Evolutionary conservation across 2,888 invertebrate genomes (phyloP).

Genomic region (Neria commutata): DNA sequence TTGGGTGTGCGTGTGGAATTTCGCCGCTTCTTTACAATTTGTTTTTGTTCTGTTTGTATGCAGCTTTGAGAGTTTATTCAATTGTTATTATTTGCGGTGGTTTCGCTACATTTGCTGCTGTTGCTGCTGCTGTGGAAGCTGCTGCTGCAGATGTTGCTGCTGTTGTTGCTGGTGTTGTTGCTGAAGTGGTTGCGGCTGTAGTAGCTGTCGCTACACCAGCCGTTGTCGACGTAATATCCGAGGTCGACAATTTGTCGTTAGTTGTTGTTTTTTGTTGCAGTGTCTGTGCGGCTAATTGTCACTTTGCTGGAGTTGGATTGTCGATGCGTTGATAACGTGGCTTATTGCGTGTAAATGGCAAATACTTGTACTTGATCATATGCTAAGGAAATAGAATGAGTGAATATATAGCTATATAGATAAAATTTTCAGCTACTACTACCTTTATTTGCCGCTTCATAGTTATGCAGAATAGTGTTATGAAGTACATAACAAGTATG

Average conservation of each 20-base stretch:
- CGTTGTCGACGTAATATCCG: constrained; percentile 42
- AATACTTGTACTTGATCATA: constrained; percentile 99
- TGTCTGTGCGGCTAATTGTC: constrained; percentile 65
- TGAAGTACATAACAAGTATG: constrained; percentile 99
- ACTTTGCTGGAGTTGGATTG: constrained; percentile 59
- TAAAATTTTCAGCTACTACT: constrained; percentile 51
- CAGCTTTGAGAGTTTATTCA: constrained; percentile 47
- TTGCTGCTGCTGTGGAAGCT: constrained; percentile 33
- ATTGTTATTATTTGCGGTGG: constrained; percentile 60
- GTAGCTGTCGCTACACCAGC: constrained; percentile 31
- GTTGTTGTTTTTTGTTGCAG: constrained; percentile 42
- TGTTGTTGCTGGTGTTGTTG: constrained; percentile 43
- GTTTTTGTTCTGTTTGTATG: constrained; percentile 37
- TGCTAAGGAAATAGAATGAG: constrained; percentile 75
- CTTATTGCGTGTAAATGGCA: constrained; percentile 98
- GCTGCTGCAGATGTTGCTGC: constrained; percentile 32
- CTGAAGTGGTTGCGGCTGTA: constrained; percentile 36
- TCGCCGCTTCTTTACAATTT: constrained; percentile 18
- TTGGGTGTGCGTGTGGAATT: no score
- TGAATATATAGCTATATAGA: not conserved
- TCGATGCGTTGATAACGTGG: constrained; percentile 83
- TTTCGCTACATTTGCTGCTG: constrained; percentile 45
- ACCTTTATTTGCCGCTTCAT: constrained; percentile 99
- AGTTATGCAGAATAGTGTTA: constrained; percentile 96
- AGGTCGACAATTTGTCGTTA: constrained; percentile 38